Evolutionary conservation across 64 coral and sea anemone species (phyloP), one percentile per base, ranked within the genome.

Genomic region (Pocillopora verrucosa): DNA sequence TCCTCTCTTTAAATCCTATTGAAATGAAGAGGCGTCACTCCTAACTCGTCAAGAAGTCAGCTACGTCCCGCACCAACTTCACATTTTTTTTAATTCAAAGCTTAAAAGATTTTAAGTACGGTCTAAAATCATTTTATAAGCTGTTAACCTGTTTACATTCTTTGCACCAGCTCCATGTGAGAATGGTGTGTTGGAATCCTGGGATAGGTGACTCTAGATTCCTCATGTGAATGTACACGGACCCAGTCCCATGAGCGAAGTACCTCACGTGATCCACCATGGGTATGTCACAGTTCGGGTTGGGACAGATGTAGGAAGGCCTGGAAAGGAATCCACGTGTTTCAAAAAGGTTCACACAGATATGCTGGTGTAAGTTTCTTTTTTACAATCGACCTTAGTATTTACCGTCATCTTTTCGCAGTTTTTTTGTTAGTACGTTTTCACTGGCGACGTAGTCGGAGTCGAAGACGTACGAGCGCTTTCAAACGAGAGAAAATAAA

Each of bases 81-180:
- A 51, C 7, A 3, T 51, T 51, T 51, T 3, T 51, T 51, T 51
- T 0, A 51, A 51, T 3, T 51, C 7, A 51, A 3, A 51, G 41
- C 41, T 51, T 51, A 51, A 51, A 3, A 51, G 41, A 51, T 5
- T 37, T 9, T 15, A 16, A 84, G 19, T 82, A 16, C 16, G 35
- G 59, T 68, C 14, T 76, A 5, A 13, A 79, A 37, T 16, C 24
- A 9, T 0, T 58, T 20, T 9, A 62, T 10, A 65, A 58, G 56
- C 17, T 86, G 51, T 10, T 58, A 11, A 99, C 96, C 94, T 99
- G 96, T 82, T 95, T 99, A 61, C 97, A 99, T 30, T 95, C 90
- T 38, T 99, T 95, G 26, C 97, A 99, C 97, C 97, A 99, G 78
- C 97, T 99, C 97, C 97, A 99, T 7, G 97, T 99, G 0, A 99